phyloP scores from a whole-genome alignment of 2,888 invertebrate genomes.

The Megalurothrips usitatus region DNA sequence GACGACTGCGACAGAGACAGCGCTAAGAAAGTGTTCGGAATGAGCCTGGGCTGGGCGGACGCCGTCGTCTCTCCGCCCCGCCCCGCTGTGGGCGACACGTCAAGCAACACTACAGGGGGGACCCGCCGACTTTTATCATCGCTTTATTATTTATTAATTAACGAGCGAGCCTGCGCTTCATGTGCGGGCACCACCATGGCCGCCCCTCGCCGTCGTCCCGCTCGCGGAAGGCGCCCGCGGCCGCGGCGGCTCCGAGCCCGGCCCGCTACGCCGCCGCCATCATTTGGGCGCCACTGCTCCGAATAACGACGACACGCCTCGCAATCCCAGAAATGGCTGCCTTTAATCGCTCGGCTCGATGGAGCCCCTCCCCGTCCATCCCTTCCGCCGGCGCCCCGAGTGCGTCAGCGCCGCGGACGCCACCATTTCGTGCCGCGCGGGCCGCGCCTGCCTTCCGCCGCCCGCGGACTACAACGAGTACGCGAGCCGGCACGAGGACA shows the following conservation, averaged over 20 bases:
- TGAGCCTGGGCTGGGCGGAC: too few relatives aligned
- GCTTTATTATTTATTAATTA: too few relatives aligned
- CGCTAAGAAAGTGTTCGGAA: neutral
- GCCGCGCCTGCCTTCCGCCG: too few relatives aligned
- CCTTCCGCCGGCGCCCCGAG: neutral
- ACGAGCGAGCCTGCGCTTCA: neutral
- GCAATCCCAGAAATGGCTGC: neutral
- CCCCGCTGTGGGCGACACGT: neutral
- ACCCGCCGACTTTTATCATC: too few relatives aligned
- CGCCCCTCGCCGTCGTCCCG: neutral
- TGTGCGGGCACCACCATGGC: neutral
- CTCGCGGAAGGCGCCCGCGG: neutral
- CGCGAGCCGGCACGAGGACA: too few relatives aligned
- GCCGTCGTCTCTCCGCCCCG: too few relatives aligned
- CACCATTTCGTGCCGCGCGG: too few relatives aligned
- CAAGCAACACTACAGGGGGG: too few relatives aligned
- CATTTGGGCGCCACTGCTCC: constrained; percentile 18
- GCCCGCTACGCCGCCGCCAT: neutral
- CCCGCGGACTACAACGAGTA: too few relatives aligned
- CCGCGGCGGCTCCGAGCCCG: neutral
- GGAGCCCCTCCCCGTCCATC: neutral
- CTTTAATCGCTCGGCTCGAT: neutral
- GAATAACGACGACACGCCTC: neutral
- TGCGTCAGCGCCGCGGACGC: too few relatives aligned
- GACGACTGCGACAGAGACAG: neutral